Evolutionary conservation across 1,140 invertebrate genomes (phyloP).

Genomic region (Magallana gigas): DNA sequence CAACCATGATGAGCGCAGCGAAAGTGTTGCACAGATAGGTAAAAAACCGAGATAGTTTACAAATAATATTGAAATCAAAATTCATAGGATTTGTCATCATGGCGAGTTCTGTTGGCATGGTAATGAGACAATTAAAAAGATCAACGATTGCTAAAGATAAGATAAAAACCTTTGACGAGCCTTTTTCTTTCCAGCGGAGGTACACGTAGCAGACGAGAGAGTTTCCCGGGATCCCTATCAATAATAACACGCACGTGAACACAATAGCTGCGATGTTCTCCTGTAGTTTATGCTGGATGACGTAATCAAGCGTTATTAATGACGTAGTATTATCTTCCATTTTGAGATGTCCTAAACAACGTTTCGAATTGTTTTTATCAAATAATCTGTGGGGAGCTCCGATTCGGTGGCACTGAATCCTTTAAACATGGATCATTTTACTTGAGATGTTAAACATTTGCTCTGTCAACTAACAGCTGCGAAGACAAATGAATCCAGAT

Average conservation of each 20-base stretch:
- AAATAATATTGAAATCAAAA: conserved; percentile 50
- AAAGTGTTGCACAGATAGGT: conserved; percentile 59
- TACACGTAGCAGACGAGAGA: conserved; percentile 63
- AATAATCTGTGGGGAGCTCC: too few species aligned
- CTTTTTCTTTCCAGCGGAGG: conserved; percentile 55
- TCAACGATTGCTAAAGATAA: conserved; percentile 63
- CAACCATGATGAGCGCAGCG: conserved; percentile 58
- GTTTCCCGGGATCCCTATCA: conserved; percentile 66
- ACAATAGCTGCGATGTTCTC: conserved; percentile 48
- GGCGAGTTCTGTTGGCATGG: conserved; percentile 62
- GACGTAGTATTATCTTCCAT: conserved; percentile 1
- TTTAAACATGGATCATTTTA: too few species aligned
- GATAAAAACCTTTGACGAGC: conserved; percentile 62
- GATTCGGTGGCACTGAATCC: too few species aligned
- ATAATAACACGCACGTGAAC: conserved; percentile 58
- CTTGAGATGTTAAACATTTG: too few species aligned
- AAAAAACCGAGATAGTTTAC: conserved; percentile 55
- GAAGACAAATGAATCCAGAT: too few species aligned
- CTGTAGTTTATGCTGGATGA: conserved; percentile 2
- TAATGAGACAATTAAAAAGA: conserved; percentile 59
- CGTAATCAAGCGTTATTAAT: neutral
- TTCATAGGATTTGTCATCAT: conserved; percentile 54
- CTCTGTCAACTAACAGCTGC: too few species aligned
- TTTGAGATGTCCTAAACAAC: neutral
- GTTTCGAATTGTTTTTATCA: too few species aligned